Evolutionary conservation across 2,797 vertebrate species (phyloP), one percentile per base, ranked within the genome.

Genomic region (Syngnathus acus): DNA sequence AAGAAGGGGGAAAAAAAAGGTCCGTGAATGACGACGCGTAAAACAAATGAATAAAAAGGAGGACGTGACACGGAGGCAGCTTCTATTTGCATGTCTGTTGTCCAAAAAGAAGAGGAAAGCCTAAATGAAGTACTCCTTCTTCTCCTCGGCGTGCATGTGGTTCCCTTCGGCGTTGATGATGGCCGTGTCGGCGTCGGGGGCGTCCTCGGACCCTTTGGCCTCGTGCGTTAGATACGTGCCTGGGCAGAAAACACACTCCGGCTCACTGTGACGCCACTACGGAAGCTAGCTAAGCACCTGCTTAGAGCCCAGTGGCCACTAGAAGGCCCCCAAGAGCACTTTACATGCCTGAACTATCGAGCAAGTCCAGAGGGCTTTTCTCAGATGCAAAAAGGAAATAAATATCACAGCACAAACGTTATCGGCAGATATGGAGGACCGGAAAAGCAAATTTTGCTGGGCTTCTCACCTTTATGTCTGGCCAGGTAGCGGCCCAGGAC

Each of bases 61-160:
- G 21, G 11, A 61, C 39, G 38, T 21, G 39, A 76, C 47, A 40
- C 77, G 75, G 79, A 84, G 77, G 78, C 82, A 79, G 82, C 75
- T 78, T 70, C 61, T 82, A 83, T 82, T 84, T 83, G 85, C 81
- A 86, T 71, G 76, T 84, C 77, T 81, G 82, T 80, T 82, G 82
- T 83, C 78, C 75, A 78, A 76, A 55, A 57, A 32, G 37, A 38
- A 32, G 7, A 57, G 16, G 32, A 26, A 74, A 54, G 23, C 90
- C 93, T 98, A 99, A 93, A 99, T 99, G 92, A 98, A 99, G 89
- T 99, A 99, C 88, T 99, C 97, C 86, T 99, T 99, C 92, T 99
- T 99, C 89, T 99, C 97, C 86, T 99, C 97, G 75, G 97, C 95
- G 69, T 99, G 96, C 89, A 96, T 93, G 84, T 99, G 96, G 90